Evolutionary conservation across 2,888 invertebrate species (phyloP).

Genomic region (Himalopsyche kuldschensis): DNA sequence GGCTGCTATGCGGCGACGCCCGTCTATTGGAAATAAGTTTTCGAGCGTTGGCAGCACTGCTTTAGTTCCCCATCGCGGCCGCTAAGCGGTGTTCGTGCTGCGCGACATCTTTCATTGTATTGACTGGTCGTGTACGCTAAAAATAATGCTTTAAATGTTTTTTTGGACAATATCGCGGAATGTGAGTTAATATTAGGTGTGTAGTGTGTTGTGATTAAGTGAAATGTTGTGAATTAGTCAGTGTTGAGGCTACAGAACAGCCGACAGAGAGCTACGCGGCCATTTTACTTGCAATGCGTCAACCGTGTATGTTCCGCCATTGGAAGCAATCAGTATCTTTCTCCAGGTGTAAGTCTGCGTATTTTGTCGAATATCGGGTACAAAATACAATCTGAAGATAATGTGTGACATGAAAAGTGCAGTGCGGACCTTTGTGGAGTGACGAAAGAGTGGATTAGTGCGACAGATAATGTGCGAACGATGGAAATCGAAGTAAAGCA

Average conservation of each 20-base stretch:
- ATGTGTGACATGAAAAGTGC: conserved; percentile 61
- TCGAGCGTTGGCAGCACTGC: conserved; percentile 50
- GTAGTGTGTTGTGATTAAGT: conserved; percentile 58
- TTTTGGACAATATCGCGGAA: conserved; percentile 61
- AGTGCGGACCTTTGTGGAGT: conserved; percentile 62
- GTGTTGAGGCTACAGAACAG: conserved; percentile 59
- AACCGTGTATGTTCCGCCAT: conserved; percentile 74
- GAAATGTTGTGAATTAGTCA: conserved; percentile 58
- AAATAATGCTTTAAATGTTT: conserved; percentile 68
- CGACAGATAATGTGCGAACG: conserved; percentile 66
- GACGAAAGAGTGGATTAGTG: conserved; percentile 62
- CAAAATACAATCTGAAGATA: conserved; percentile 53
- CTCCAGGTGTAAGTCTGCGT: conserved; percentile 63
- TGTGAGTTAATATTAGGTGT: conserved; percentile 55
- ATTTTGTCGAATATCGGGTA: conserved; percentile 57
- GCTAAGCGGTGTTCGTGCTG: conserved; percentile 63
- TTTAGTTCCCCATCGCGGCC: conserved; percentile 62
- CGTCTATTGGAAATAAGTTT: conserved; percentile 26
- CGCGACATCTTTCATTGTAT: conserved; percentile 74
- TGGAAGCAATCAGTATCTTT: conserved; percentile 70
- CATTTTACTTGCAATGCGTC: conserved; percentile 74
- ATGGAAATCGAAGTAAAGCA: conserved; percentile 86
- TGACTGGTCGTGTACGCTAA: conserved; percentile 67
- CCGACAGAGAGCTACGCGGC: conserved; percentile 62
- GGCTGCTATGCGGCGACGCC: conserved; percentile 24